Percentiles rank a stretch among this genome's conserved stretches.
These are phyloP conservation scores for Lophura swinhoii DNA, from an alignment of 2,797 vertebrate genomes.

Conservation along the genomic window DNA sequence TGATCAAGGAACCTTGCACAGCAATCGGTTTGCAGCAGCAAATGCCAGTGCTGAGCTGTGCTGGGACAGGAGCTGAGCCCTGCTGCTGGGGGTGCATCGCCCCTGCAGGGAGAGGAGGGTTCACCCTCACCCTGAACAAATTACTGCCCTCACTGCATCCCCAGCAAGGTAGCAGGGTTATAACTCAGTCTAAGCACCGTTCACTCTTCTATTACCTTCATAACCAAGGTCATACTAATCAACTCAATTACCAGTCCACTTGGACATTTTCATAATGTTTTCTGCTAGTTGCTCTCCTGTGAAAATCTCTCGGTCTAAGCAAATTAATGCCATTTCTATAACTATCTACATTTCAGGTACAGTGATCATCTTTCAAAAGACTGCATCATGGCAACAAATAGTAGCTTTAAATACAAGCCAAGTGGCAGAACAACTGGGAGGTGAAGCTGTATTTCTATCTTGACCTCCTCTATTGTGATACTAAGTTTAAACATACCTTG, in stretches of 20 bases:
- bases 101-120: constrained; percentile 80
- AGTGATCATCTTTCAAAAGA: constrained; percentile 87
- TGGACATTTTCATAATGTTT: constrained; percentile 98
- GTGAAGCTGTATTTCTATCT: neutral
- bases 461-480: neutral
- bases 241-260: constrained; percentile 97
- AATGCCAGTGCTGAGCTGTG: neutral
- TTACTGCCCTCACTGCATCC: constrained; percentile 78
- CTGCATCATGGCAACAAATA: constrained; percentile 15
- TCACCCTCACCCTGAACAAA: constrained; percentile 83
- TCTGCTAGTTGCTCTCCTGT: constrained; percentile 98
- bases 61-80: constrained; percentile 79
- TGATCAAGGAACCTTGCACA: neutral
- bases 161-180: constrained; percentile 81
- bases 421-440: neutral
- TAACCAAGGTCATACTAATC: constrained; percentile 99
- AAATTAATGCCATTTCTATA: constrained; percentile 97
- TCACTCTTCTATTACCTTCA: constrained; percentile 88
- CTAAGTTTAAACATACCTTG: neutral
- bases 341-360: constrained; percentile 94
- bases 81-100: constrained; percentile 81
- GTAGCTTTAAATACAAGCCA: neutral
- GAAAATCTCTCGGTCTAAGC: constrained; percentile 97
- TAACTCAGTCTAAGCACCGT: constrained; percentile 90
- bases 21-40: constrained; percentile 28